Conservation (phyloP, 2,888 invertebrate species). For the Hydrotaea cyrtoneurina region DNA sequence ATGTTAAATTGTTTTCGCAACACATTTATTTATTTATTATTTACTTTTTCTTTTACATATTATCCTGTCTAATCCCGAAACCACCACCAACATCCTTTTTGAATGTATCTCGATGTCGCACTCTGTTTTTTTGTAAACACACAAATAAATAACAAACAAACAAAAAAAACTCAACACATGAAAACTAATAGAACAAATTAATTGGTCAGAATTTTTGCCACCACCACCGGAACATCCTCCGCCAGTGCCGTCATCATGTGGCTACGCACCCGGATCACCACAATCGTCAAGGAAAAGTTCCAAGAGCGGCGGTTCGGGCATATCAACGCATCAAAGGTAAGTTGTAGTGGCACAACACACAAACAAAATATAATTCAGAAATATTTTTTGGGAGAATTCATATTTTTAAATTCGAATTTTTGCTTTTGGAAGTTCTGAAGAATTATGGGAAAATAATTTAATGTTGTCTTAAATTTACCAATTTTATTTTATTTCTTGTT, state of each 20-base stretch:
- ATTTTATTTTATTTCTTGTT: conserved; percentile 5
- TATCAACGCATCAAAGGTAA: conserved; percentile 80
- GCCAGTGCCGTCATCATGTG: conserved; percentile 81
- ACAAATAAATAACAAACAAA: conserved; percentile 36
- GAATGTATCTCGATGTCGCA: conserved; percentile 52
- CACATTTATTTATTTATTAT: conserved; percentile 27
- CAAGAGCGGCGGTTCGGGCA: conserved; percentile 80
- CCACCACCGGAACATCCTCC: conserved; percentile 85
- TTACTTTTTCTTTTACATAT: conserved; percentile 42
- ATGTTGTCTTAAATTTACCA: conserved; percentile 7
- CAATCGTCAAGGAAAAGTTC: conserved; percentile 80
- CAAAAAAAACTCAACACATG: background rate
- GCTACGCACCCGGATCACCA: conserved; percentile 79
- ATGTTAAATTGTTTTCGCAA: conserved; percentile 30
- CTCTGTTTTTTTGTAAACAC: background rate
- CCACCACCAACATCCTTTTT: conserved; percentile 34
- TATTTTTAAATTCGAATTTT: no score
- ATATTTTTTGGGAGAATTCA: no score
- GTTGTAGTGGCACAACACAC: no score
- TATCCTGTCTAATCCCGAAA: conserved; percentile 39
- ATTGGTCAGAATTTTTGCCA: conserved; percentile 84
- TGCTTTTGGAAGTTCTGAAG: no score
- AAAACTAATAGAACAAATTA: conserved; percentile 80
- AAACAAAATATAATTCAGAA: no score
- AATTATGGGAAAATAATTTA: no score